A percentile compares a stretch with the other conserved stretches of the same genome.
phyloP scores from a whole-genome alignment of 2,113 vertebrate genomes.

The Muscicapa adusta region DNA sequence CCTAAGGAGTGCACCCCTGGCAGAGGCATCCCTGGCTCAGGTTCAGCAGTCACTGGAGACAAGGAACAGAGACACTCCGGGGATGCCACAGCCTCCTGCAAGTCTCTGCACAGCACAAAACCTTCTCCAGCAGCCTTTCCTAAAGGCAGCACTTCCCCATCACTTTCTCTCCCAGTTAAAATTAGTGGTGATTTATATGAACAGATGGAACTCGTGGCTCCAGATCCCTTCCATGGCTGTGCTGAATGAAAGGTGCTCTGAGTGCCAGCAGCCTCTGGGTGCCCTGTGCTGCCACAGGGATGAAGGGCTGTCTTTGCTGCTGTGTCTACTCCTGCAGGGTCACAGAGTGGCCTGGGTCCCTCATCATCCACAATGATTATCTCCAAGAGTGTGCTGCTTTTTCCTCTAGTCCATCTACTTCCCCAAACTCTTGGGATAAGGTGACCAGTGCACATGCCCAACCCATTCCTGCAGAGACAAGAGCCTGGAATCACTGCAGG shows the following conservation, averaged over 20 bases:
- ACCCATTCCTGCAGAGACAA: background rate
- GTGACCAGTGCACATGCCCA: background rate
- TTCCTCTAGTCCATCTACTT: background rate
- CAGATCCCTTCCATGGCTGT: background rate
- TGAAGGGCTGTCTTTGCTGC: background rate
- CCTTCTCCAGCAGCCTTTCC: background rate
- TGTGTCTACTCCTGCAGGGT: background rate
- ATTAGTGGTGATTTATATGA: background rate
- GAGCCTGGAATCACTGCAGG: background rate
- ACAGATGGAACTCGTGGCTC: rapidly evolving
- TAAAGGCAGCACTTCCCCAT: background rate
- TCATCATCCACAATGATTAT: rapidly evolving
- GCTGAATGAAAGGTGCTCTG: background rate
- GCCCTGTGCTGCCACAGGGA: rapidly evolving
- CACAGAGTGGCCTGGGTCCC: background rate
- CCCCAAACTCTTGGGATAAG: background rate
- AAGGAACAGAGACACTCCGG: background rate
- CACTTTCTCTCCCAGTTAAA: background rate
- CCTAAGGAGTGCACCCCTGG: background rate
- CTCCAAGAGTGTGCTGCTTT: background rate
- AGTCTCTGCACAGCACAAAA: background rate
- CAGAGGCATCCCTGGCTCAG: background rate
- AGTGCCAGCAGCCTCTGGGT: background rate
- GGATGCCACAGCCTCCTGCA: background rate
- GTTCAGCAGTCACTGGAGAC: rapidly evolving